phyloP scores from a whole-genome alignment of 2,797 vertebrate species.

The Otolemur crassicaudatus region DNA sequence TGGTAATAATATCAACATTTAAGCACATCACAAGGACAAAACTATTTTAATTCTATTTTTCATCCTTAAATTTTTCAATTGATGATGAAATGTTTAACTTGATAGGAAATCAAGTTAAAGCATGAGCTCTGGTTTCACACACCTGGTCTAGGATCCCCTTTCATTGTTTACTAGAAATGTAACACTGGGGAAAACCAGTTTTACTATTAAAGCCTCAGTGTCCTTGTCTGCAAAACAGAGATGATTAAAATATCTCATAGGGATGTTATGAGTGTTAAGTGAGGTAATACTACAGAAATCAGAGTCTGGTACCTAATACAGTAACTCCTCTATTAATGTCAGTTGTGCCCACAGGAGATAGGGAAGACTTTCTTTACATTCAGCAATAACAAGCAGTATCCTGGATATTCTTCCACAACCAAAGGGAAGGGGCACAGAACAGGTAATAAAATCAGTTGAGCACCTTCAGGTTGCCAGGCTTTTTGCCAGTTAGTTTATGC shows the following conservation, averaged over 20 bases:
- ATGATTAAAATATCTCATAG: background rate
- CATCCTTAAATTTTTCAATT: background rate
- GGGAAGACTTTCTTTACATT: background rate
- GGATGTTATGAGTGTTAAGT: background rate
- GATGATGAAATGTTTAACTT: background rate
- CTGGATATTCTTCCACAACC: background rate
- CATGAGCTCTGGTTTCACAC: background rate
- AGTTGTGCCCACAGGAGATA: background rate
- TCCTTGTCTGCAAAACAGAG: background rate
- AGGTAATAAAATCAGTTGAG: background rate
- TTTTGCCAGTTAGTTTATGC: background rate
- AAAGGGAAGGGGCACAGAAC: background rate
- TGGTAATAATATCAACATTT: background rate
- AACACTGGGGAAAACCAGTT: background rate
- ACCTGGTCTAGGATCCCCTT: background rate
- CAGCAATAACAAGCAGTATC: background rate
- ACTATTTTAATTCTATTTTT: background rate
- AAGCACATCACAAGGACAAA: background rate
- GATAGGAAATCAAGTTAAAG: background rate
- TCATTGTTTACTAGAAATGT: background rate
- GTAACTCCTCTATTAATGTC: background rate
- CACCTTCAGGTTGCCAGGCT: background rate
- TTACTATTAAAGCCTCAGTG: background rate
- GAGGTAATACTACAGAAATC: background rate
- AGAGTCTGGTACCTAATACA: background rate